phyloP scores from a whole-genome alignment of 2,113 vertebrate genomes.

The Athene noctua region DNA sequence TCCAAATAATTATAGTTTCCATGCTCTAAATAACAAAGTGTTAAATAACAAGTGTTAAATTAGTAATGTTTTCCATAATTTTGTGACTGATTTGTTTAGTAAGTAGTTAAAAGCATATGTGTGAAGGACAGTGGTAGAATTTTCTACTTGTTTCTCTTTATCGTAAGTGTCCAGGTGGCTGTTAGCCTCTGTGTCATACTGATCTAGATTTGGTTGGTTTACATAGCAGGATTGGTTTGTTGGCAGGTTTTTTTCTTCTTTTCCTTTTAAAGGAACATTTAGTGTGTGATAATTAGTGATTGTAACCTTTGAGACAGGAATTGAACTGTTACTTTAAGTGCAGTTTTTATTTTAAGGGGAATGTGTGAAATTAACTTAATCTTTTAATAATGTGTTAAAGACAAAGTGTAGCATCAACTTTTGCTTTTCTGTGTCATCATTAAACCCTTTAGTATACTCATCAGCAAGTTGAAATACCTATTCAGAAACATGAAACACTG shows the following conservation, averaged over 20 bases:
- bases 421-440: background rate
- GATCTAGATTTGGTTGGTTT: background rate
- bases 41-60: background rate
- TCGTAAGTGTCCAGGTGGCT: background rate
- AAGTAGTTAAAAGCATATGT: background rate
- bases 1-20: background rate
- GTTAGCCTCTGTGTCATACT: background rate
- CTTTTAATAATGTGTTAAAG: background rate
- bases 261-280: background rate
- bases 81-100: background rate
- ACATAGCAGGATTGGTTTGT: background rate
- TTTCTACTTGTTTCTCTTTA: background rate
- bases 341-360: background rate
- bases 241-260: background rate
- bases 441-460: background rate
- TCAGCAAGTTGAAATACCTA: background rate
- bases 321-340: background rate
- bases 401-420: background rate
- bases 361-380: background rate
- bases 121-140: background rate
- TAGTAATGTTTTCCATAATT: background rate
- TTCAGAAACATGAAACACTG: background rate
- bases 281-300: background rate
- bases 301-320: background rate
- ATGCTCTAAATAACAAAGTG: background rate